Base-by-base conservation (phyloP, 1,140 invertebrate species). In the Drosophila bocki region DNA sequence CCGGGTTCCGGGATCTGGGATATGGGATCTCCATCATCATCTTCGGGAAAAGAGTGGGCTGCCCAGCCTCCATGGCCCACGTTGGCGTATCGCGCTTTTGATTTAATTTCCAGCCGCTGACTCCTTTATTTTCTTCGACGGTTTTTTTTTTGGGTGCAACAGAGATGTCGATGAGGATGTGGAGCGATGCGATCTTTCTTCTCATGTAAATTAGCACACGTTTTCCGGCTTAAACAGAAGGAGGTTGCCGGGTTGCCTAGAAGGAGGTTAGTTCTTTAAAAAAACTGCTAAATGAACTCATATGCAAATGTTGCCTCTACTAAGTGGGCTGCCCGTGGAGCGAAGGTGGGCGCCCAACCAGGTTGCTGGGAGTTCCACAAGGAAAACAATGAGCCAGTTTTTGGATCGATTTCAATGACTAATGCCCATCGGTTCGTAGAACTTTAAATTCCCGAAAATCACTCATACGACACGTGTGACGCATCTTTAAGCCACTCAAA, bases 131-230 rank as follows among this genome's bases (percentile, higher is more conserved):
- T 59, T 65, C 64, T 33, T 61, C 7, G 15, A 33, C 29, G 26
- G 5, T 29, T 29, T 32, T 32, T 9, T 47, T 78, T 86, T 79
- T 71, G 62, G 63, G 37, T 60, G 71, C 75, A 84, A 88, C 64
- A 90, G 54, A 88, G 85, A 88, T 90, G 85, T 90, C 85, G 85
- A 75, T 80, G 68, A 47, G 61, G 61, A 62, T 80, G 71, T 82
- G 77, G 71, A 50, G 42, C 75, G 85, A 88, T 88, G 85, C 82
- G 78, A 88, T 88, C 85, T 78, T 60, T 60, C 56, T 68, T 59
- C 75, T 90, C 85, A 88, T 88, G 85, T 88, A 88, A 88, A 88
- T 88, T 88, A 88, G 85, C 85, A 90, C 85, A 88, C 85, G 85
- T 88, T 88, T 88, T 81, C 62, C 78, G 67, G 78, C 85, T 72